phyloP scores from a whole-genome alignment of 2,888 invertebrate species.

The Venustoraphidia nigricollis region DNA sequence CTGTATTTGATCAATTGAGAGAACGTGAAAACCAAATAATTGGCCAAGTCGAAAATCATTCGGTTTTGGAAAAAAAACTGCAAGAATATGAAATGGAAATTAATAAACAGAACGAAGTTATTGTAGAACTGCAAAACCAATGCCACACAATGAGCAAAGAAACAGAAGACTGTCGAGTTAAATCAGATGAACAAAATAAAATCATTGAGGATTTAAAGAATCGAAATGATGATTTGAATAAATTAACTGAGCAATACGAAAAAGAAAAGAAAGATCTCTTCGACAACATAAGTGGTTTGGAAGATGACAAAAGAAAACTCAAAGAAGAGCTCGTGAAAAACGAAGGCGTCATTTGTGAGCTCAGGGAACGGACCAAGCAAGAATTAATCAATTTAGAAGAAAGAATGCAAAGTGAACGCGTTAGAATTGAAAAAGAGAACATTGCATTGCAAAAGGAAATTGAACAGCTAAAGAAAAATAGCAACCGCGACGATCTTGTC shows the following conservation, averaged over 20 bases:
- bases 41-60: no score
- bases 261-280: constrained; percentile 18
- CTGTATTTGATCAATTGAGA: no score
- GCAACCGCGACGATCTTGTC: constrained; percentile 8
- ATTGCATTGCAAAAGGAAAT: constrained; percentile 30
- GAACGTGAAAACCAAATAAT: no score
- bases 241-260: constrained; percentile 29
- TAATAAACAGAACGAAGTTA: neutral
- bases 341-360: constrained; percentile 18
- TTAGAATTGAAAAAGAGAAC: constrained; percentile 28
- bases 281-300: constrained; percentile 28
- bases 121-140: constrained; percentile 6
- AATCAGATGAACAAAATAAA: constrained; percentile 17
- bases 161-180: constrained; percentile 9
- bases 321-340: constrained; percentile 19
- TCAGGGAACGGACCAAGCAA: no score
- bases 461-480: constrained; percentile 17
- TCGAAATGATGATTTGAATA: constrained; percentile 32
- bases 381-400: no score
- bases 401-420: constrained; percentile 20
- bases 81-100: constrained; percentile 16
- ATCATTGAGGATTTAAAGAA: constrained; percentile 33
- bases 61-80: constrained; percentile 12
- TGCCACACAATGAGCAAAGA: constrained; percentile 10
- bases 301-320: constrained; percentile 30